phyloP scores from a whole-genome alignment of 2,888 invertebrate species.

The Acanthosepion esculentum region DNA sequence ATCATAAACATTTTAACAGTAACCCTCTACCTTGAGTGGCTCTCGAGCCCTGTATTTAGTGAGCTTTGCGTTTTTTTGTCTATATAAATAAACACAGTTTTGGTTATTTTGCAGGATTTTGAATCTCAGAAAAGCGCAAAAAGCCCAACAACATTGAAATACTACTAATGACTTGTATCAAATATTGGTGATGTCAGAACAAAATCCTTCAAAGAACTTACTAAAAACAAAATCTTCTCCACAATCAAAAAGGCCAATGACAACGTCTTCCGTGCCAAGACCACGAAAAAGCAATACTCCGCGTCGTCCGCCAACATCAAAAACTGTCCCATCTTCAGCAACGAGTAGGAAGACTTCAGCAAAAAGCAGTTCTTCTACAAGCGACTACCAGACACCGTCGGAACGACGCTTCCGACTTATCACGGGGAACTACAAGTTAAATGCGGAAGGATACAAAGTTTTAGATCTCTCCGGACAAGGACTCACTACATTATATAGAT shows the following conservation, averaged over 20 bases:
- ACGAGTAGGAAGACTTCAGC: not conserved
- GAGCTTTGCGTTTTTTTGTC: too few relatives aligned
- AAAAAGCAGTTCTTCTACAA: not conserved
- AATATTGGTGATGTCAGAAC: too few relatives aligned
- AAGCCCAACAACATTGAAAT: too few relatives aligned
- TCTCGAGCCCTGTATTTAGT: too few relatives aligned
- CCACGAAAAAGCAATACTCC: not conserved
- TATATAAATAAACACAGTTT: too few relatives aligned
- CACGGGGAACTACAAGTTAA: conserved; percentile 55
- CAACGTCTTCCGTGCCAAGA: not conserved
- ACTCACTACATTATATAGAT: conserved; percentile 66
- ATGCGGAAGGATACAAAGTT: conserved; percentile 64
- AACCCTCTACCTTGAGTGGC: too few relatives aligned
- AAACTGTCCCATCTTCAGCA: not conserved
- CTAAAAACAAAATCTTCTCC: not conserved
- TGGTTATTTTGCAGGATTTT: too few relatives aligned
- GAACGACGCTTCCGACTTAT: not conserved
- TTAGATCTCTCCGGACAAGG: conserved; percentile 70
- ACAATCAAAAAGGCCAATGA: not conserved
- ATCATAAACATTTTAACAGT: too few relatives aligned
- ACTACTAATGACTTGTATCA: too few relatives aligned
- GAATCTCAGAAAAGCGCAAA: too few relatives aligned
- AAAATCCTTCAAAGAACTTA: not conserved
- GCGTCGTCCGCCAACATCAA: not conserved
- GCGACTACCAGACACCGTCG: not conserved